These are phyloP conservation scores for Empidonax alnorum DNA, from an alignment of 2,113 vertebrate genomes.

Conservation along the genomic window DNA sequence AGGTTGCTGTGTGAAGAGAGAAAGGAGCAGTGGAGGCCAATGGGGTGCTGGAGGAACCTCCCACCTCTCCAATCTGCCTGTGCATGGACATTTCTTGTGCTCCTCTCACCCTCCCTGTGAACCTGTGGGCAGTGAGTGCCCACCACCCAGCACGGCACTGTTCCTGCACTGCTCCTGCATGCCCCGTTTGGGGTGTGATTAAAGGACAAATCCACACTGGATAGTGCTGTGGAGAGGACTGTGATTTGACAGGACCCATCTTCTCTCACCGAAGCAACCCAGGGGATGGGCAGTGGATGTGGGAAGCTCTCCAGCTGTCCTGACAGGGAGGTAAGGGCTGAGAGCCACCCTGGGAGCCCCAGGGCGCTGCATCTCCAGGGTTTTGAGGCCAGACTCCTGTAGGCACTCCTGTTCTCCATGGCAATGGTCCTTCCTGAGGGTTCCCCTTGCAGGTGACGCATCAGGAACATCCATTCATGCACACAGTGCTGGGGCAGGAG, in stretches of 20 bases:
- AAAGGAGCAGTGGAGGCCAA: background rate
- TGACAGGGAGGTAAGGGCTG: background rate
- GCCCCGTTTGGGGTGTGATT: background rate
- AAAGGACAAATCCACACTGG: slow-evolving; percentile 19
- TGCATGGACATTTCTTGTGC: background rate
- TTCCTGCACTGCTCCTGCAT: background rate
- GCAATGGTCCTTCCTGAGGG: slow-evolving; percentile 11
- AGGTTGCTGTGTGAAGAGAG: background rate
- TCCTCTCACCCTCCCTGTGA: background rate
- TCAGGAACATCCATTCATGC: fast-evolving
- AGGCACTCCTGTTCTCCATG: slow-evolving; percentile 66
- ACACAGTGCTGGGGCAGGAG: background rate
- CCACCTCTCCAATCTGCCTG: background rate
- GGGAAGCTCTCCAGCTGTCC: background rate
- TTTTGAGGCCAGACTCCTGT: slow-evolving; percentile 74
- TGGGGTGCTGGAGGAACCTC: fast-evolving
- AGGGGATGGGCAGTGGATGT: background rate
- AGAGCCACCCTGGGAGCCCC: background rate
- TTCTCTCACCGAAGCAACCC: background rate
- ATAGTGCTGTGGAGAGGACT: background rate
- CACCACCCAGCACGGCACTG: background rate
- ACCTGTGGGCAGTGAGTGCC: background rate
- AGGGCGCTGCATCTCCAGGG: slow-evolving; percentile 53
- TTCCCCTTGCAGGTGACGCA: background rate
- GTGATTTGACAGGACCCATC: background rate